Evolutionary conservation across 2,113 vertebrate genomes (phyloP), one percentile per base, ranked within the genome.

Genomic region (Ramphastos sulfuratus): DNA sequence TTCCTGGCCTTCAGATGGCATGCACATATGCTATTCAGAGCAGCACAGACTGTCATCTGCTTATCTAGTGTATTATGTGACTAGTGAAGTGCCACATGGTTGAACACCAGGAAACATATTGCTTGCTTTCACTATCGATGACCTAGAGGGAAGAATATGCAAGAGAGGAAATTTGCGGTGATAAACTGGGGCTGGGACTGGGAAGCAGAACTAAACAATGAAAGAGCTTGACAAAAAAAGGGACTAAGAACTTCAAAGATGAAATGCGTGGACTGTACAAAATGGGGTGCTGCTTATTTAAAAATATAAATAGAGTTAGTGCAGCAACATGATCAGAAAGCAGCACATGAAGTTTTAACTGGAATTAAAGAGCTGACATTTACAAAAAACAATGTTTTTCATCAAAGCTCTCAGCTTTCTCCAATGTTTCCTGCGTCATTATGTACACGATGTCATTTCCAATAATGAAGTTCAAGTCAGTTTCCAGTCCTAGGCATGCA

Each of bases 61-160:
- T 94, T 96, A 96, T 93, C 94, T 96, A 15, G 87, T 90, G 82
- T 94, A 93, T 80, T 93, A 92, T 96, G 95, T 92, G 95, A 94
- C 91, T 92, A 94, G 85, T 95, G 96, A 96, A 93, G 93, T 95
- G 95, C 93, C 94, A 95, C 96, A 94, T 96, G 95, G 95, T 95
- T 92, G 96, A 96, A 96, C 96, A 96, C 96, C 91, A 92, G 93
- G 95, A 96, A 96, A 96, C 94, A 96, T 93, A 96, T 96, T 96
- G 96, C 94, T 87, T 91, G 96, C 91, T 96, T 95, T 95, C 94
- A 92, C 92, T 96, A 94, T 95, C 93, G 89, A 88, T 96, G 95
- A 96, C 91, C 95, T 96, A 96, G 94, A 90, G 91, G 87, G 94
- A 96, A 94, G 96, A 96, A 87, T 94, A 96, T 96, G 95, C 48